Evolutionary conservation across 2,797 vertebrate species (phyloP).

Genomic region (Pangasius djambal): DNA sequence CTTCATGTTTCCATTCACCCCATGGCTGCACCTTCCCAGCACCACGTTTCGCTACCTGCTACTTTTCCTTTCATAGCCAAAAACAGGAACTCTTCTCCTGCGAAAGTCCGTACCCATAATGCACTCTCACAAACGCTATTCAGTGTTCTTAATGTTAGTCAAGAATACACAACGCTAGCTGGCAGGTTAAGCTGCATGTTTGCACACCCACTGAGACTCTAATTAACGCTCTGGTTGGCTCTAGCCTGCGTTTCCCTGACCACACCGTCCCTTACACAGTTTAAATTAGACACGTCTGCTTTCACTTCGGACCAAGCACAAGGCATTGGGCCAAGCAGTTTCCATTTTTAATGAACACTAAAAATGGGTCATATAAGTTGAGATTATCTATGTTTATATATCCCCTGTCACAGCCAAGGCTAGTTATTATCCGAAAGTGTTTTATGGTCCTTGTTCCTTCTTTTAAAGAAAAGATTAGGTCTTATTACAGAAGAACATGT

Average conservation of each 20-base stretch:
- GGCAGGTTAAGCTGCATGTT: conserved; percentile 22
- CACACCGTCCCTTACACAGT: conserved; percentile 25
- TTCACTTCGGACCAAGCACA: conserved; percentile 5
- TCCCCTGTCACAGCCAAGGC: conserved; percentile 26
- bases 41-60: not conserved
- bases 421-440: conserved; percentile 23
- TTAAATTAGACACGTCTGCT: conserved; percentile 36
- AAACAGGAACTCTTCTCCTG: not conserved
- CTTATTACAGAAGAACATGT: conserved; percentile 9
- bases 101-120: not conserved
- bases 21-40: conserved; percentile 3
- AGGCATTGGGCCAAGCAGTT: conserved; percentile 19
- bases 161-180: not conserved
- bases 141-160: not conserved
- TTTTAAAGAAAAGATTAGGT: not conserved
- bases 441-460: not conserved
- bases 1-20: conserved; percentile 3
- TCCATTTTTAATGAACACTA: conserved; percentile 36
- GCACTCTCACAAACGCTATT: not conserved
- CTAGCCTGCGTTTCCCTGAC: conserved; percentile 20
- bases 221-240: conserved; percentile 32
- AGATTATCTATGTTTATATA: conserved; percentile 36
- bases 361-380: conserved; percentile 32
- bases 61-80: not conserved
- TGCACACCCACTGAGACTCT: conserved; percentile 34